Evolutionary conservation across 2,888 invertebrate genomes (phyloP).

Genomic region (Leucophenga montana): DNA sequence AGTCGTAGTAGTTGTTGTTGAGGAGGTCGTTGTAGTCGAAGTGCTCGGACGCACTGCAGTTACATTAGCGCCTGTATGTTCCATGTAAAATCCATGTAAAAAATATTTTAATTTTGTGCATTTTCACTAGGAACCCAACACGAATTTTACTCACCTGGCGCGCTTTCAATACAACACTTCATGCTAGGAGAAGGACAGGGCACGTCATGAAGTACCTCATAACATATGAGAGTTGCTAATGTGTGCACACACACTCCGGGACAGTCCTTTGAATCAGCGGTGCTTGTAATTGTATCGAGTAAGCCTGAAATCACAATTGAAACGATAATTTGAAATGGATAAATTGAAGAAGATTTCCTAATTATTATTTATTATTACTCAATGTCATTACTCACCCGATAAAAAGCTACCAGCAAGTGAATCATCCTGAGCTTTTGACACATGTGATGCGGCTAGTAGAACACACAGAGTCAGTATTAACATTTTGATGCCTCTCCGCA

Average conservation of each 20-base stretch:
- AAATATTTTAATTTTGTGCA: not conserved
- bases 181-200: constrained; percentile 86
- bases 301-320: constrained; percentile 76
- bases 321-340: not conserved
- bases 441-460: constrained; percentile 38
- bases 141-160: constrained; percentile 75
- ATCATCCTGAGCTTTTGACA: constrained; percentile 77
- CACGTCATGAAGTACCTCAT: constrained; percentile 87
- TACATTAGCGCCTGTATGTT: constrained; percentile 72
- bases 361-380: too few relatives aligned
- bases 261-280: constrained; percentile 88
- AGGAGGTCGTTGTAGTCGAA: constrained; percentile 41
- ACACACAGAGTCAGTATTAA: constrained; percentile 40
- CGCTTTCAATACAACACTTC: constrained; percentile 88
- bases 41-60: constrained; percentile 46
- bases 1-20: constrained; percentile 46
- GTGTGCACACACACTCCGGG: constrained; percentile 92
- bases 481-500: not conserved
- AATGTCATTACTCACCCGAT: constrained; percentile 77
- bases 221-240: constrained; percentile 88
- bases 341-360: not conserved
- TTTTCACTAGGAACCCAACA: not conserved
- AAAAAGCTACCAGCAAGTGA: constrained; percentile 87
- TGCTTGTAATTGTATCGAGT: constrained; percentile 87
- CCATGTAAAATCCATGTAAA: not conserved